Base-by-base conservation (phyloP, 2,797 vertebrate genomes). In the Centropyge bicolor region DNA sequence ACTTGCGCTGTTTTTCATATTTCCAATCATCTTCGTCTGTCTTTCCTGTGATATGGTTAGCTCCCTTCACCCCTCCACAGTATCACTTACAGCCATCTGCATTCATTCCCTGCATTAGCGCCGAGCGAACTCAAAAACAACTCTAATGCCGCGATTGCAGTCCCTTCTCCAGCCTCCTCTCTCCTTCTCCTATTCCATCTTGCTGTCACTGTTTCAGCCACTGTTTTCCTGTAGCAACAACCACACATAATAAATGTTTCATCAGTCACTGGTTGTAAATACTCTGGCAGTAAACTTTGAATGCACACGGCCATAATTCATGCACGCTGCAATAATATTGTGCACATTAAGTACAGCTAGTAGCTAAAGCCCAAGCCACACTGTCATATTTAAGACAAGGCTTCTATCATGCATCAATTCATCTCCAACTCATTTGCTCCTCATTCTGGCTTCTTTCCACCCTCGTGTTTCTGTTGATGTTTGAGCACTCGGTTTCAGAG, bases 61-160 rank as follows among this genome's bases (percentile, higher is more conserved):
- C 52, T 76, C 65, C 56, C 41, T 43, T 70, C 10, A 70, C 19
- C 59, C 74, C 20, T 61, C 79, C 59, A 69, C 35, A 56, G 51
- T 69, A 56, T 38, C 49, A 46, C 45, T 87, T 78, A 43, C 45
- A 78, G 80, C 68, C 48, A 73, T 54, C 11, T 35, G 56, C 59
- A 78, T 48, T 73, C 51, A 73, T 54, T 48, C 20, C 27, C 49
- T 24, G 76, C 79, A 83, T 85, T 86, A 74, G 59, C 79, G 74
- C 70, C 68, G 71, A 81, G 79, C 85, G 74, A 75, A 82, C 78
- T 82, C 70, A 80, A 82, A 89, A 86, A 84, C 69, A 79, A 78
- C 59, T 10, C 74, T 46, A 61, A 80, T 41, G 14, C 48, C 60
- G 38, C 46, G 36, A 10, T 17, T 35, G 24, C 77, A 79, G 59